Base-by-base conservation (phyloP, 2,113 vertebrate species). In the Sclerurus mexicanus region DNA sequence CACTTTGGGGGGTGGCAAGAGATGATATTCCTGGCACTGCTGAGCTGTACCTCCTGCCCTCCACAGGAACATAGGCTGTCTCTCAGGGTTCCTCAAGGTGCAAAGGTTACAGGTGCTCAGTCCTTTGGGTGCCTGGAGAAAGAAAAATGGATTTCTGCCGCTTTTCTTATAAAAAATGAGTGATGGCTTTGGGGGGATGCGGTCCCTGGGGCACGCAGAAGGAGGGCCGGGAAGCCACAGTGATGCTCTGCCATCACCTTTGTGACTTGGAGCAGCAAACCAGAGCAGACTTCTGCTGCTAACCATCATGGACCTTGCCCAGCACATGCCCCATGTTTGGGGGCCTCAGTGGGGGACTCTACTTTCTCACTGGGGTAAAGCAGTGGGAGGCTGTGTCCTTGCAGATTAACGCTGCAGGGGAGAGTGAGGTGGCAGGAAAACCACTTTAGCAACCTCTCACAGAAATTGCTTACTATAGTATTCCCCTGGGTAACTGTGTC, bases 301-400 rank as follows among this genome's bases (percentile, higher is more conserved):
- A 39, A 63, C 6, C 27, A 39, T 55, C 9, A 0, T 24, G 52
- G 74, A n/a, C 75, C n/a, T 39, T 44, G 59, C 55, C 69, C 49
- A 87, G 73, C 11, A 9, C 12, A 0, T 42, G 37, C 12, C 47
- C 52, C 47, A 44, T 28, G 15, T 67, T 63, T 76, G 63, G 56
- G 42, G 40, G 24, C 11, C 44, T 50, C 2, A 2, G 21, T 0
- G 0, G 18, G 52, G 28, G 1, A 21, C 11, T 28, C 37, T 3
- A 5, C 33, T 90, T 66, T 64, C 44, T 68, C 62, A 42, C n/a
- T 0, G 0, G 80, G 28, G 21, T 50, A 27, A 31, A 53, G 50
- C 0, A 0, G 25, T 19, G 37, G 46, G 74, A 59, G 35, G 27
- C 71, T 53, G 53, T 0, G 3, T 87, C 85, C 62, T 89, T 52